Evolutionary conservation across 53 echinoderm and acorn worm species (phyloP), one percentile per base, ranked within the genome.

Genomic region (Paelopatides confundens): DNA sequence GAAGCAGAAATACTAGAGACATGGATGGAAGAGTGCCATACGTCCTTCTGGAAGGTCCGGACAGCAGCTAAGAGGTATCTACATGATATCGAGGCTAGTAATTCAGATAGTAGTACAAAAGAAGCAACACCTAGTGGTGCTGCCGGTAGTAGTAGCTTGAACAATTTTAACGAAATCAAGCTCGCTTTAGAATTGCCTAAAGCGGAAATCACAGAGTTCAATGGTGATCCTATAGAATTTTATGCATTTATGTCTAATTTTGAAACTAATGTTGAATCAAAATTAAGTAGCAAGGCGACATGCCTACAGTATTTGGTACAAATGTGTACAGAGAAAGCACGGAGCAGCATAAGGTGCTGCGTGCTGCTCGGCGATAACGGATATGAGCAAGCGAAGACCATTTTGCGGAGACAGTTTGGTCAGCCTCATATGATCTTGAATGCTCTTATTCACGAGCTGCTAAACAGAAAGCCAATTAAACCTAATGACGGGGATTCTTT

Each of bases 281-380:
- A 83, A 32, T 15, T 89, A 24, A 71, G 27, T 28, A 48, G 32
- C 28, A 86, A 86, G 3, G 24, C 71, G 2, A 77, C 90, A 35
- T 77, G 86, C 17, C 31, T 88, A 34, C 88, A 88, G 23, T 38
- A 88, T 37, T 40, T 90, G 66, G 64, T 53, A 26, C 33, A 36
- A 26, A 90, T 90, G 90, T 90, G 90, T 62, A 53, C 52, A 31
- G 86, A 78, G 21, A 90, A 90, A 34, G 90, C 90, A 53, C 50
- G 86, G 18, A 77, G 86, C 37, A 53, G 62, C 48, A 90, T 90
- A 2, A 64, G 53, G 17, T 85, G 90, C 31, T 89, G 89, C 38
- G 83, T 31, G 18, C 28, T 89, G 82, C 84, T 89, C 0, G 89
- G 89, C 38, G 84, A 89, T 51, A 70, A 1, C 0, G 81, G 81